Evolutionary conservation across 2,888 invertebrate genomes (phyloP), one percentile per base, ranked within the genome.

Genomic region (Athalia cordata): DNA sequence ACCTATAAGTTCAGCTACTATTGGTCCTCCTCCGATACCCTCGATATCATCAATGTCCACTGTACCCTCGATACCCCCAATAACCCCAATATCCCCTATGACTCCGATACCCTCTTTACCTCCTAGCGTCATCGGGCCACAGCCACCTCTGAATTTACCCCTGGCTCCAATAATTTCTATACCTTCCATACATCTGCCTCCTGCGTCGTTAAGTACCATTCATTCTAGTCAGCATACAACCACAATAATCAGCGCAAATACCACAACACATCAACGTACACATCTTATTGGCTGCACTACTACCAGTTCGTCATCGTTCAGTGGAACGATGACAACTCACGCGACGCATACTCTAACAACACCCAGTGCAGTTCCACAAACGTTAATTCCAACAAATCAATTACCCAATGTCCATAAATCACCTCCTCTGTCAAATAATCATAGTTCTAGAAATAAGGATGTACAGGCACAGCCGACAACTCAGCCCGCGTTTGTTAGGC

Each of bases 221-320:
- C 87, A 88, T 85, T 89, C 89, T 89, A 89, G 89, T 89, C 89
- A 89, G 82, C 89, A 88, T 78, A 81, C 85, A 81, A 84, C 84
- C 75, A 84, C 86, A 79, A 83, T 87, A 78, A 81, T 83, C 82
- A 86, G 81, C 80, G 82, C 84, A 45, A 84, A 79, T 66, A 80
- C 82, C 79, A 82, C 80, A 55, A 80, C 81, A 64, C 79, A 86
- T 55, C 84, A 84, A 15, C 85, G 85, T 90, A 91, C 91, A 91
- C 91, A 91, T 91, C 91, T 84, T 89, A 90, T 91, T 89, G 91
- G 89, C 89, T 92, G 91, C 89, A 91, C 92, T 89, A 91, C 92
- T 89, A 89, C 88, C 88, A 86, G 90, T 87, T 86, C 90, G 81
- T 90, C 90, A 86, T 84, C 87, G 90, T 92, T 85, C 91, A 91